Evolutionary conservation across 2,113 vertebrate species (phyloP).

Genomic region (Gallinago undulata): DNA sequence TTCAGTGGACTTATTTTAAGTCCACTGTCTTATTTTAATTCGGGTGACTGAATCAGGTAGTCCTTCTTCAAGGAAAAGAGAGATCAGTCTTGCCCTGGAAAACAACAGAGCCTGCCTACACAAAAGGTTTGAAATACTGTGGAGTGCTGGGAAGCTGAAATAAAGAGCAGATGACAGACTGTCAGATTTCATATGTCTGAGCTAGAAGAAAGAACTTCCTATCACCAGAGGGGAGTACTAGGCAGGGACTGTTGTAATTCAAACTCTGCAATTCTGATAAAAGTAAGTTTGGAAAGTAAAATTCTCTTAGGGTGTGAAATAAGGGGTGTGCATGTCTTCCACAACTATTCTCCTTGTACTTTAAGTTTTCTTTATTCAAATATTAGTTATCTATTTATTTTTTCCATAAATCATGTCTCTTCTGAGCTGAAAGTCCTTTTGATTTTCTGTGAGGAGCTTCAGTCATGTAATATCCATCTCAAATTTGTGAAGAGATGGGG

Average conservation of each 20-base stretch:
- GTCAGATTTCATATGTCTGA: neutral
- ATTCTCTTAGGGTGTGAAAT: neutral
- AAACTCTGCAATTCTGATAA: neutral
- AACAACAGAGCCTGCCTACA: neutral
- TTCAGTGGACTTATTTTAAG: neutral
- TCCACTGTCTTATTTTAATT: neutral
- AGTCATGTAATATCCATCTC: neutral
- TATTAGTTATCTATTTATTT: neutral
- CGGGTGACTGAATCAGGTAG: neutral
- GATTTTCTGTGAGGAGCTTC: neutral
- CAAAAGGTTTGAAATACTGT: neutral
- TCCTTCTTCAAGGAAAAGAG: neutral
- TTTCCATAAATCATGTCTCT: neutral
- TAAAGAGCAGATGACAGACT: neutral
- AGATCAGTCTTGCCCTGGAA: neutral
- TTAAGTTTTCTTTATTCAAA: neutral
- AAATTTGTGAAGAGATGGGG: neutral
- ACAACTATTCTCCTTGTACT: neutral
- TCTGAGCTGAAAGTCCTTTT: neutral
- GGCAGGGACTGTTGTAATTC: neutral
- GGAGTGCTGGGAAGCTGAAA: neutral
- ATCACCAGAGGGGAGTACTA: neutral
- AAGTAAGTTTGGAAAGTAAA: neutral
- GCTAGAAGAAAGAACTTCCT: neutral
- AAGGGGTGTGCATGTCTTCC: neutral